A percentile compares a stretch with the other conserved stretches of the same genome.
phyloP scores from a whole-genome alignment of 2,797 vertebrate genomes.

The Halcyon badia region DNA sequence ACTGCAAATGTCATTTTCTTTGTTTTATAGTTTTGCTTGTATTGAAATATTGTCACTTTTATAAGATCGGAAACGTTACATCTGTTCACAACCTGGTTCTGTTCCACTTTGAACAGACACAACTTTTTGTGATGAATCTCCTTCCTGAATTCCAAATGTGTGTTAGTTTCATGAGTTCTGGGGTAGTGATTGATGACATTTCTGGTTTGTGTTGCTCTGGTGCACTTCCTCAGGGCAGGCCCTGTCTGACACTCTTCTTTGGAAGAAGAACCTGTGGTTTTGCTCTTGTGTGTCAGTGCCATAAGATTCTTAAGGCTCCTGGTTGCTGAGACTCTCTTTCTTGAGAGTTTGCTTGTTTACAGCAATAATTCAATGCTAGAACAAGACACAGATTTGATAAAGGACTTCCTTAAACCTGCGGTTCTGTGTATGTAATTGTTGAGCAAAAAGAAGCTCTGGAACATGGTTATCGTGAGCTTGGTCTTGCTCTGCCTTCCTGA shows the following conservation, averaged over 20 bases:
- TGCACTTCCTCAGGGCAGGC: background rate
- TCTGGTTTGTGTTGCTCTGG: slow-evolving; percentile 6
- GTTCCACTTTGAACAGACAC: slow-evolving; percentile 31
- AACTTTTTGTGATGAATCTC: slow-evolving; percentile 43
- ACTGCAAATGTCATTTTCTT: slow-evolving; percentile 60
- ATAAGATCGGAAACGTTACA: slow-evolving; percentile 47
- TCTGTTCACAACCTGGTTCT: slow-evolving; percentile 64
- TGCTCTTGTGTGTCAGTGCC: background rate
- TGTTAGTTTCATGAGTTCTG: slow-evolving; percentile 2
- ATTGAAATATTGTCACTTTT: slow-evolving; percentile 52
- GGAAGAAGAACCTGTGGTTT: background rate
- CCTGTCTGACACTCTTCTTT: slow-evolving; percentile 1
- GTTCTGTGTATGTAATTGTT: background rate
- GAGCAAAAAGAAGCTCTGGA: background rate
- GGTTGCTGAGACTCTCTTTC: background rate
- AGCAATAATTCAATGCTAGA: background rate
- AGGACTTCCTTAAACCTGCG: background rate
- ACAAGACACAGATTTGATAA: background rate
- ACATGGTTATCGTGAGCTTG: background rate
- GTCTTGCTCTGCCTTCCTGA: background rate
- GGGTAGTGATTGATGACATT: slow-evolving; percentile 3
- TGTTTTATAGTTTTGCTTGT: slow-evolving; percentile 40
- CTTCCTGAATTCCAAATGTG: slow-evolving; percentile 30
- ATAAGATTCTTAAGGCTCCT: background rate
- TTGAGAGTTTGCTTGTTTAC: background rate